Conservation (phyloP, 2,113 vertebrate species). For the Oryzias celebensis region DNA sequence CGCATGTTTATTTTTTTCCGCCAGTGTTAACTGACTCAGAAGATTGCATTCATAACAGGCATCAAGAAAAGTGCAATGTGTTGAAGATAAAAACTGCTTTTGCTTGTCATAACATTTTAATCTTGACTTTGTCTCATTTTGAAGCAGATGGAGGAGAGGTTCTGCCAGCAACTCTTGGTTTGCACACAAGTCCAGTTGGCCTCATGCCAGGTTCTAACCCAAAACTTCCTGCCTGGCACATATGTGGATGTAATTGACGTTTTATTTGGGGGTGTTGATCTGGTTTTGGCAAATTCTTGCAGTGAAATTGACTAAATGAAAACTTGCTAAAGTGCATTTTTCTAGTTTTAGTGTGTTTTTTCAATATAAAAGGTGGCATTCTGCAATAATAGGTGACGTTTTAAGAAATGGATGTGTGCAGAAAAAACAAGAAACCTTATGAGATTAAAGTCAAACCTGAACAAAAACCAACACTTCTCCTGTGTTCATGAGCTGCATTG, state of each 20-base stretch:
- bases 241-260: slow-evolving; percentile 4
- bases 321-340: too few species aligned
- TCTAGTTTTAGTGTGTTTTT: too few species aligned
- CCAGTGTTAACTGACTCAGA: not conserved
- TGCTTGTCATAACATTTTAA: not conserved
- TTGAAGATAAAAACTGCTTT: not conserved
- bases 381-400: too few species aligned
- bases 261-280: not conserved
- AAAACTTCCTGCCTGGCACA: slow-evolving; percentile 16
- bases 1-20: slow-evolving; percentile 2
- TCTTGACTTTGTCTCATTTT: too few species aligned
- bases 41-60: slow-evolving; percentile 8
- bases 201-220: slow-evolving; percentile 8
- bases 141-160: slow-evolving; percentile 3
- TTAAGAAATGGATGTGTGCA: not conserved
- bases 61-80: slow-evolving; percentile 13
- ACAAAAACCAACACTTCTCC: too few species aligned
- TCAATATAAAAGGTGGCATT: too few species aligned
- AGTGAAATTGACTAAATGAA: too few species aligned
- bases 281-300: not conserved
- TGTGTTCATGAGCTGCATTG: not conserved
- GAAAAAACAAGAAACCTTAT: not conserved
- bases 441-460: not conserved
- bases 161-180: slow-evolving; percentile 53
- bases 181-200: slow-evolving; percentile 43